These are phyloP conservation scores for Mugil cephalus DNA, from an alignment of 2,113 vertebrate genomes.

Conservation along the genomic window DNA sequence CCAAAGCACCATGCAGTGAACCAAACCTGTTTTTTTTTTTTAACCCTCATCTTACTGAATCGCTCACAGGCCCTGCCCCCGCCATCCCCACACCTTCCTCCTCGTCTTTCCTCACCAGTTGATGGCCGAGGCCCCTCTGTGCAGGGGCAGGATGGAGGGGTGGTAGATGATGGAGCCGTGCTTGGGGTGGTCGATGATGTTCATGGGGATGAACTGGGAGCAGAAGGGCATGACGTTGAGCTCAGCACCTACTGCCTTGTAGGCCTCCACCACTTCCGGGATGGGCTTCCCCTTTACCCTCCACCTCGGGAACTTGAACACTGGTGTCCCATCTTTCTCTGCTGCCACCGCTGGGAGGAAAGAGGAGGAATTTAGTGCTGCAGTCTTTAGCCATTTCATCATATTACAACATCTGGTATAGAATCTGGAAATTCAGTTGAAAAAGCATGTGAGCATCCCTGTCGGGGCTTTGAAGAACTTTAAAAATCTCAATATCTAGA, in stretches of 20 bases:
- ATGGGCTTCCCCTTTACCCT: slow-evolving; percentile 92
- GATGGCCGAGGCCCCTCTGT: slow-evolving; percentile 97
- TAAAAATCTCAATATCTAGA: too few relatives aligned
- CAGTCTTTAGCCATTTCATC: not conserved
- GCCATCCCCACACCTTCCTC: too few relatives aligned
- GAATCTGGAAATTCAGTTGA: too few relatives aligned
- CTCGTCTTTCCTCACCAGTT: slow-evolving; percentile 88
- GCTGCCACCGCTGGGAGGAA: slow-evolving; percentile 88
- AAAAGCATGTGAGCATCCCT: too few relatives aligned
- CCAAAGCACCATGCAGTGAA: too few relatives aligned
- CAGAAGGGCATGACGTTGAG: slow-evolving; percentile 99
- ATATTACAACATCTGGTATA: not conserved
- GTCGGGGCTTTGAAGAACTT: too few relatives aligned
- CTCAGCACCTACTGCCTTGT: slow-evolving; percentile 92
- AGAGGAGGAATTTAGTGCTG: not conserved
- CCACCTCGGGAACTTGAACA: slow-evolving; percentile 97
- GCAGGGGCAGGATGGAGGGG: slow-evolving; percentile 94
- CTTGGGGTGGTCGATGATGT: slow-evolving; percentile 90
- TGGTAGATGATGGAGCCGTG: slow-evolving; percentile 98
- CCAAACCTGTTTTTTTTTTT: too few relatives aligned
- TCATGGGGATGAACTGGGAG: slow-evolving; percentile 98
- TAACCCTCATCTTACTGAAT: too few relatives aligned
- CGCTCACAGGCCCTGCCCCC: too few relatives aligned
- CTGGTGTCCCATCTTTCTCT: slow-evolving; percentile 94
- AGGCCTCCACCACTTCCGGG: slow-evolving; percentile 90